Evolutionary conservation across 2,888 invertebrate genomes (phyloP), one percentile per base, ranked within the genome.

Genomic region (Argyra leucocephala): DNA sequence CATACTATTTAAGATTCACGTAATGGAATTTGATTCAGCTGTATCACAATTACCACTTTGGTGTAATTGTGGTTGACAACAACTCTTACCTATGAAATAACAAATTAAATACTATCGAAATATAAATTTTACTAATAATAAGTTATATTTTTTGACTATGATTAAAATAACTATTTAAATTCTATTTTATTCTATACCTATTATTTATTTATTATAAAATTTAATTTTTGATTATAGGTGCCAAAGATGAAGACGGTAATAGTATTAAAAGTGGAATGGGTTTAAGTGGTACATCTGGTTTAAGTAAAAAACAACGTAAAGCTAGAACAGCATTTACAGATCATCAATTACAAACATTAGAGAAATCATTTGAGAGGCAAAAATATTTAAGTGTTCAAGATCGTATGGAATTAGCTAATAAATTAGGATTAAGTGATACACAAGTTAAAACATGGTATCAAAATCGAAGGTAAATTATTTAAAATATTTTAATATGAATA

Each of bases 371-470:
- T 81, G 96, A 97, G 81, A 82, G 94, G 69, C 97, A 97, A 82
- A 97, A 97, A 81, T 97, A 96, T 82, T 86, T 96, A 70, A 93
- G 93, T 77, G 95, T 96, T 31, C 98, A 97, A 78, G 97, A 99
- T 79, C 85, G 98, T 71, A 96, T 98, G 94, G 98, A 99, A 81
- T 82, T 99, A 74, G 98, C 99, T 0, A 92, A 95, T 67, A 93
- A 94, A 82, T 83, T 99, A 73, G 93, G 94, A 74, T 85, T 99
- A 66, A 96, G 95, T 60, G 99, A 99, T 81, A 99, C 98, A 64
- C 99, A 99, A 84, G 98, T 99, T 78, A 99, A 99, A 82, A 99
- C 99, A 74, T 99, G 99, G 98, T 98, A 98, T 81, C 97, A 98
- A 81, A 98, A 98, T 79, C 85, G 98, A 84, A 88, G 97, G 96